Base-by-base conservation (phyloP, 2,113 vertebrate species). In the Istiophorus platypterus region DNA sequence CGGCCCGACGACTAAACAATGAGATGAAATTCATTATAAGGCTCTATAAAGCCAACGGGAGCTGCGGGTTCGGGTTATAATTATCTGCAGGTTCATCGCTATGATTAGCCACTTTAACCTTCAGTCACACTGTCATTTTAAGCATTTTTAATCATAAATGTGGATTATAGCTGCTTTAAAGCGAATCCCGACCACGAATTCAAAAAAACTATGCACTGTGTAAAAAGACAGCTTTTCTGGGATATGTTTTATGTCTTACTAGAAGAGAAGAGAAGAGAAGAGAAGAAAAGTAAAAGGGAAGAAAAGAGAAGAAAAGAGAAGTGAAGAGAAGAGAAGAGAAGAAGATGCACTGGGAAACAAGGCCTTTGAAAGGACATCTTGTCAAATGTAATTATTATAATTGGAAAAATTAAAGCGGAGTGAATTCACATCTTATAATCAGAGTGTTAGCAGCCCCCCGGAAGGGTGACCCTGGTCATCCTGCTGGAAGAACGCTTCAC, bases 381-480 rank as follows among this genome's bases (percentile, higher is more conserved):
- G 20, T 51, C 7, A 66, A 18, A 66, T 59, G 27, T 70, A 74
- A 59, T 56, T 57, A 83, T 59, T 49, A 61, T 73, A 84, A 86
- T 9, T 62, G 27, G 70, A 87, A 74, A 74, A 70, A 80, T 82
- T 77, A 57, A 24, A 82, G 62, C 45, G 11, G n/a, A 52, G 47
- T 61, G 37, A 76, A 84, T 31, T 22, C 14, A 65, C 62, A 45
- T 74, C 20, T 58, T 52, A 37, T 73, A 56, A 77, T 41, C 15
- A n/a, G 47, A 66, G 66, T 1, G 15, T 2, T 1, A 49, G 57
- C 12, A 57, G 67, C 31, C 47, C 31, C 47, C 62, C 29, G 13
- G 56, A 17, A 76, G 52, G 31, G 11, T 2, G 69, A 76, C 70
- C 58, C 26, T 3, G 2, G 61, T 58, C 26, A 66, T 13, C 17